Evolutionary conservation across 2,888 invertebrate species (phyloP).

Genomic region (Tachina fera): DNA sequence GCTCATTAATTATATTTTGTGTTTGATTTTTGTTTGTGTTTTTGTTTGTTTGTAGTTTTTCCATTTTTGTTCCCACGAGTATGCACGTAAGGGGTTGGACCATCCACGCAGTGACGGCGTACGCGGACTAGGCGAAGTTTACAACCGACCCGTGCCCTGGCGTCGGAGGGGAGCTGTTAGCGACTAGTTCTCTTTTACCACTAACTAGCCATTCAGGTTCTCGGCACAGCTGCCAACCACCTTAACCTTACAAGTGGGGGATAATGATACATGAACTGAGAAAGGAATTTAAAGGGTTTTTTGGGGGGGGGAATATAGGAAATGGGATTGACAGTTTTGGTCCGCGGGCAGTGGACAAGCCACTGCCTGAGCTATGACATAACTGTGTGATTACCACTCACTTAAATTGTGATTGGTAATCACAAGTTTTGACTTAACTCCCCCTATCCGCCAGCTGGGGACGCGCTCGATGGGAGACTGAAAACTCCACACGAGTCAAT

Average conservation of each 20-base stretch:
- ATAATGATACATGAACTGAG: background rate
- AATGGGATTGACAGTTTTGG: slow-evolving; percentile 20
- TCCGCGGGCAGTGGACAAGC: slow-evolving; percentile 25
- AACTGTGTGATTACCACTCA: background rate
- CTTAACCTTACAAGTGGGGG: slow-evolving; percentile 53
- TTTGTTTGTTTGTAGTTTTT: slow-evolving; percentile 6
- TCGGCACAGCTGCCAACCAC: slow-evolving; percentile 54
- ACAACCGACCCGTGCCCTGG: slow-evolving; percentile 48
- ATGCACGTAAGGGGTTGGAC: slow-evolving; percentile 45
- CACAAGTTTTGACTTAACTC: slow-evolving; percentile 14
- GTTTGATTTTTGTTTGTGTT: background rate
- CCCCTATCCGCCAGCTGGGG: slow-evolving; percentile 58
- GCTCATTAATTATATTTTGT: background rate
- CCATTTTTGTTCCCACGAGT: slow-evolving; percentile 53
- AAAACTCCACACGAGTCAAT: slow-evolving; percentile 55
- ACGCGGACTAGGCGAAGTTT: slow-evolving; percentile 44
- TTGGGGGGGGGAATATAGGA: too few species aligned
- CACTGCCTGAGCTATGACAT: slow-evolving; percentile 27
- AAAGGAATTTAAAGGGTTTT: background rate
- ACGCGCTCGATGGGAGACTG: slow-evolving; percentile 60
- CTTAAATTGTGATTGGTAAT: background rate
- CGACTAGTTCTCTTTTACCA: slow-evolving; percentile 45
- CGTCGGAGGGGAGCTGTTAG: slow-evolving; percentile 48
- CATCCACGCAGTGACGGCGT: slow-evolving; percentile 52
- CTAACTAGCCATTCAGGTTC: slow-evolving; percentile 57